Evolutionary conservation across 1,140 invertebrate species (phyloP).

Genomic region (Sycophaga agraensis): DNA sequence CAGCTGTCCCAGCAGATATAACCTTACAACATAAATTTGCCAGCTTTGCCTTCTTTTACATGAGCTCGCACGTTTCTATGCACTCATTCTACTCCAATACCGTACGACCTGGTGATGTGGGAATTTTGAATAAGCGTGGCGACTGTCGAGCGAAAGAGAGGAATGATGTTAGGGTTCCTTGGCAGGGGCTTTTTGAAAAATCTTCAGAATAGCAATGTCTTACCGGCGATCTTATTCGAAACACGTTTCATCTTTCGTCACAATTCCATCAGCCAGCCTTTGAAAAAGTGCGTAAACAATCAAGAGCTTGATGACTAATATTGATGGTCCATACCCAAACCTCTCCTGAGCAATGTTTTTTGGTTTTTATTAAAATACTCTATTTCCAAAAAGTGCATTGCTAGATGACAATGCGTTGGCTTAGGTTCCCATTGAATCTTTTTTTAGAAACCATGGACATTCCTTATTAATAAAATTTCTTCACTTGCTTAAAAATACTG

Average conservation of each 20-base stretch:
- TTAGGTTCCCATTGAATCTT: not conserved
- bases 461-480: not conserved
- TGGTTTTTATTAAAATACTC: slow-evolving; percentile 2
- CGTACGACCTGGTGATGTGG: too few relatives aligned
- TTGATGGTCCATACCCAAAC: too few relatives aligned
- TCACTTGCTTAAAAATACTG: not conserved
- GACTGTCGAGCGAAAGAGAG: not conserved
- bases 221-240: slow-evolving; percentile 7
- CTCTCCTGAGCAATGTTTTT: too few relatives aligned
- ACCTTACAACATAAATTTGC: too few relatives aligned
- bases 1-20: too few relatives aligned
- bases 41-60: not conserved
- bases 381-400: not conserved
- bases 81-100: not conserved
- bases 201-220: slow-evolving; percentile 27
- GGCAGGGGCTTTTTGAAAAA: slow-evolving; percentile 34
- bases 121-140: not conserved
- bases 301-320: too few relatives aligned
- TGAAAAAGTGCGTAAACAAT: slow-evolving; percentile 37
- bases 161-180: slow-evolving; percentile 41
- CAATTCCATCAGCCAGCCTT: slow-evolving; percentile 33
- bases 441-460: not conserved
- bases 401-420: not conserved
- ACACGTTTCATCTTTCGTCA: slow-evolving; percentile 41
- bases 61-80: too few relatives aligned